Base-by-base conservation (phyloP, 2,888 invertebrate species). In the Apotomis betuletana region DNA sequence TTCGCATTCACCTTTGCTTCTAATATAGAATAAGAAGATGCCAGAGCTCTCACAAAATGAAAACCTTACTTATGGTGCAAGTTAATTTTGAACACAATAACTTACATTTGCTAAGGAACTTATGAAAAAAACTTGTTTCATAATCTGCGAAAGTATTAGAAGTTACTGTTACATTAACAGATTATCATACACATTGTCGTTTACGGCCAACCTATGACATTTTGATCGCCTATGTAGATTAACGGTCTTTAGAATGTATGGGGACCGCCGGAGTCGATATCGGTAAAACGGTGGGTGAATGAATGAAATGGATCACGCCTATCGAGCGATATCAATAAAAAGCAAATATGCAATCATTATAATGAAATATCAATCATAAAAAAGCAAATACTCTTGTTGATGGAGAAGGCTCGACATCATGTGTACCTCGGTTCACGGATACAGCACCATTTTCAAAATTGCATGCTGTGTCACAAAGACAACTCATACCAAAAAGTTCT, bases 131-230 rank as follows among this genome's bases (percentile, higher is more conserved):
- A 65, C 70, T 60, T 55, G 65, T 70, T 69, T 41, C 27, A 6
- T 55, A 46, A 60, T 55, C 41, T 52, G 69, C 44, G 63, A 69
- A 69, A 69, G 63, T 69, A 58, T 58, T 58, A 62, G 61, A 69
- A 63, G 63, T 58, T 15, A 63, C 58, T 44, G 58, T 58, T 58
- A 58, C 6, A 41, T 36, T 58, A 58, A 41, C 27, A 58, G 57
- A 57, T 62, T 69, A 51, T 12, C 63, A 69, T 69, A 63, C 57
- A 51, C 57, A 51, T 57, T 55, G 46, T 15, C 38, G 8, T 58
- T 54, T 54, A 27, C 58, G n/a, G 13, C 46, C 27, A 55, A 10
- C n/a, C 27, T 51, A 15, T 64, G 63, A 63, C 65, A 63, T 51
- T 69, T 62, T 15, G 38, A 8, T n/a, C 57, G n/a, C 57, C 12